Evolutionary conservation across 1,140 invertebrate species (phyloP), one percentile per base, ranked within the genome.

Genomic region (Achatina immaculata): DNA sequence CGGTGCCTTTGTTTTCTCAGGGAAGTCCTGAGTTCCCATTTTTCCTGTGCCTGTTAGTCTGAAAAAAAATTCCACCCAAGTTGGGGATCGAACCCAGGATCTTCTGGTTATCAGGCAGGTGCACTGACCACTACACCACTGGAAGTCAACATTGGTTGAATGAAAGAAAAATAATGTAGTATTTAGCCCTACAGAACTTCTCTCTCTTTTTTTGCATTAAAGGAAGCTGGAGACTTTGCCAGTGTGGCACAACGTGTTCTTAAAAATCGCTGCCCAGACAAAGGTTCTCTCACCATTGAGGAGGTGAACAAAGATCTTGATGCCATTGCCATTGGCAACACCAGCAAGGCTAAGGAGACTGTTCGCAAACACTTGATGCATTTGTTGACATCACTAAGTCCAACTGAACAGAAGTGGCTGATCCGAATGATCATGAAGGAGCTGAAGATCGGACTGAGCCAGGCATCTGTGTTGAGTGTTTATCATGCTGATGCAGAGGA

Each of bases 371-470:
- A 88, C 71, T 86, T 95, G 31, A 90, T 92, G 3, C 87, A 90
- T 45, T 89, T 95, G 68, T 85, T 95, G 2, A 91, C 92, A 34
- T 92, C 92, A 58, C 92, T 95, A 84, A 94, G 93, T n/a, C 93
- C 95, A 0, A 81, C 93, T 38, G 96, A 98, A 88, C 93, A 96
- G 81, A 97, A 97, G 91, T 98, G 96, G 96, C 90, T 98, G 0
- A 95, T 97, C 2, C 92, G 96, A 83, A 95, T 98, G 73, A 93
- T 99, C 66, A 90, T 98, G 4, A 98, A 98, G 81, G 89, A 90
- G 42, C 73, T 90, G 43, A 90, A 90, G 78, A 77, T 89, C 76
- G 90, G 90, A 1, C 80, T 91, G 69, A 93, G 94, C 21, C 93
- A 94, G 81, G 93, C 94, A 62, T 93, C 93, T 43, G 94, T 98